These are phyloP conservation scores for Exephanes ischioxanthus DNA, from an alignment of 2,888 invertebrate species.

Conservation along the genomic window DNA sequence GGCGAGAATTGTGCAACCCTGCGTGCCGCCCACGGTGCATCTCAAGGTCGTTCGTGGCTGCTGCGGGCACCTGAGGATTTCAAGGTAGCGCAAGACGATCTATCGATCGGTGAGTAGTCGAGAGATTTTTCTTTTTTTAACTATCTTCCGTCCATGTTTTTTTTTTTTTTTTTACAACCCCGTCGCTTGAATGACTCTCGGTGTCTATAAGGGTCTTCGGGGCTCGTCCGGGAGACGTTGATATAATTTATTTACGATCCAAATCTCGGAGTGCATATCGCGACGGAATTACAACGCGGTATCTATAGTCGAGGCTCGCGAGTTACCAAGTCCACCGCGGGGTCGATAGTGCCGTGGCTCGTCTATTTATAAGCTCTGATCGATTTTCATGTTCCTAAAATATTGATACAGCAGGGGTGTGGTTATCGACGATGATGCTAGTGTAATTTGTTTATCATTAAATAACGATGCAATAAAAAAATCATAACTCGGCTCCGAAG, in stretches of 20 bases:
- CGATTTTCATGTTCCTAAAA: slow-evolving; percentile 46
- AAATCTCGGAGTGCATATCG: slow-evolving; percentile 5
- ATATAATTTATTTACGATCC: slow-evolving; percentile 31
- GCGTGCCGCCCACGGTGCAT: slow-evolving; percentile 52
- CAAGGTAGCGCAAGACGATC: slow-evolving; percentile 3
- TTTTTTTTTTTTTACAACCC: background rate
- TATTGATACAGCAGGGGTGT: slow-evolving; percentile 21
- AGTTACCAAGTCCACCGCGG: slow-evolving; percentile 41
- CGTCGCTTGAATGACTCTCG: background rate
- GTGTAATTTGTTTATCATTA: background rate
- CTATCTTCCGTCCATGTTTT: background rate
- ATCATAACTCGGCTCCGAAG: too few relatives aligned
- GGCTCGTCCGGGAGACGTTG: background rate
- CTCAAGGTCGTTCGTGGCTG: slow-evolving; percentile 52
- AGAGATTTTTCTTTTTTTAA: background rate
- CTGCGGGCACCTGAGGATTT: slow-evolving; percentile 44
- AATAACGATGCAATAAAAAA: background rate
- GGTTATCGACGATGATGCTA: slow-evolving; percentile 22
- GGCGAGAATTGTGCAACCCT: slow-evolving; percentile 31
- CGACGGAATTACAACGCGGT: slow-evolving; percentile 29
- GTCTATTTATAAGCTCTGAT: slow-evolving; percentile 57
- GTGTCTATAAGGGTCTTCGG: slow-evolving; percentile 13
- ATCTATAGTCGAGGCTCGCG: slow-evolving; percentile 49
- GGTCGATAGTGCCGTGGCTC: slow-evolving; percentile 59
- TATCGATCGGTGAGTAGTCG: slow-evolving; percentile 51